Base-by-base conservation (phyloP, 2,888 invertebrate genomes). In the Idaea straminata region DNA sequence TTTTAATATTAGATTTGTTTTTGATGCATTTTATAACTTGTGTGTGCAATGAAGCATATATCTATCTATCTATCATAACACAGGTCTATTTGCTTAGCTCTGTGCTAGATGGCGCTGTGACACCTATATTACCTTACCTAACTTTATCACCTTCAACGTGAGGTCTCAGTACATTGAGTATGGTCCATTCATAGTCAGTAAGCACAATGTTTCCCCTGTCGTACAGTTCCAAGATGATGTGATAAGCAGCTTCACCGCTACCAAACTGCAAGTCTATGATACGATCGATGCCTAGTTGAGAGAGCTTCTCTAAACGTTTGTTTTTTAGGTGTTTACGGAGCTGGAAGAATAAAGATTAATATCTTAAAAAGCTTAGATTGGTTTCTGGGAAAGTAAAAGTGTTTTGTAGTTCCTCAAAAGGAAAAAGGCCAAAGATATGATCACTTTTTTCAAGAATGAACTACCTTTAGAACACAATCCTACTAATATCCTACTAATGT, bases 241-340 rank as follows among this genome's bases (percentile, higher is more conserved):
- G 99, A 88, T 98, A 98, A 0, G 98, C 97, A 0, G 97, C 98
- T 82, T 98, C 98, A 0, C 96, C 96, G 4, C 95, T 95, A 13
- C 99, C 99, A 91, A 99, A 99, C 87, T 99, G 98, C 62, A 99
- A 89, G 87, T 99, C 97, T 15, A 99, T 95, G 62, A 99, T 96
- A 83, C 99, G 95, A 88, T 99, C 99, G 5, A 96, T 94, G 1
- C 99, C 99, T 0, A 99, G 86, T 89, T 99, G 99, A 3, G 89
- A 91, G 0, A 99, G 91, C 62, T 93, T 94, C 88, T 99, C 99
- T 3, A 99, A 89, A 4, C 99, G 95, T 84, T 99, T 98, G 87
- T 99, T 99, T 83, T 97, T 97, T 59, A 99, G 92, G 88, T 99
- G 99, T 89, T 99, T 99, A 63, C 99, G 94, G 84, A 99, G 93